Percentiles rank a stretch among this genome's conserved stretches.
These are phyloP conservation scores for Latrodectus hesperus DNA, from an alignment of 2,888 invertebrate genomes.

Conservation along the genomic window DNA sequence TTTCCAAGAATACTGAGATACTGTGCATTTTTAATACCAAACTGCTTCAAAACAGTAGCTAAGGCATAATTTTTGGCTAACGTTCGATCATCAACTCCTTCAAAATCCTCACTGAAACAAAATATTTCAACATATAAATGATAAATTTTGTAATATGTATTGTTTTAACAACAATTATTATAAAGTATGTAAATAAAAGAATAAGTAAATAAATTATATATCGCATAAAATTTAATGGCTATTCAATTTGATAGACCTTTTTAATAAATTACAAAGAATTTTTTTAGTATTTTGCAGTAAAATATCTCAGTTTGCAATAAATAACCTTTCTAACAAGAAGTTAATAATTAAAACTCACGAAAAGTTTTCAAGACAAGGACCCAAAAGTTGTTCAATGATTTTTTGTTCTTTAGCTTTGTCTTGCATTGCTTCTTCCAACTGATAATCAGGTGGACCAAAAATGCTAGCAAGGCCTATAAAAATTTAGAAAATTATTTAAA, in stretches of 20 bases:
- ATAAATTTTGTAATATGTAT: no score
- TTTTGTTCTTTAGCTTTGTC: slow-evolving; percentile 86
- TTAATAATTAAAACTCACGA: slow-evolving; percentile 36
- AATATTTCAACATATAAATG: no score
- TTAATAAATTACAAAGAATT: no score
- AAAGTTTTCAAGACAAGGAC: slow-evolving; percentile 81
- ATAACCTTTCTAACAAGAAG: no score
- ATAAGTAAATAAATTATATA: no score
- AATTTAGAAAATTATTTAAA: no score
- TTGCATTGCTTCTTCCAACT: slow-evolving; percentile 85
- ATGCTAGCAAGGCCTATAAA: slow-evolving; percentile 85
- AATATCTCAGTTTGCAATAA: no score
- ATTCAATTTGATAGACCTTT: no score
- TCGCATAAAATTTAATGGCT: no score
- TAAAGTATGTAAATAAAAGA: no score
- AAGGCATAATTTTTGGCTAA: slow-evolving; percentile 86
- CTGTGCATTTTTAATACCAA: slow-evolving; percentile 81
- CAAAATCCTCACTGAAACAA: slow-evolving; percentile 80
- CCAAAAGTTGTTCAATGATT: slow-evolving; percentile 83
- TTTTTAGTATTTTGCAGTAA: no score
- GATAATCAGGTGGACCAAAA: slow-evolving; percentile 89
- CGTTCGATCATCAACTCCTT: slow-evolving; percentile 80
- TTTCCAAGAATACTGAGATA: slow-evolving; percentile 81
- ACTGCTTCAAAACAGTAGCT: slow-evolving; percentile 87
- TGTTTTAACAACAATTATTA: no score